Evolutionary conservation across 2,888 invertebrate genomes (phyloP).

Genomic region (Malacosoma neustria): DNA sequence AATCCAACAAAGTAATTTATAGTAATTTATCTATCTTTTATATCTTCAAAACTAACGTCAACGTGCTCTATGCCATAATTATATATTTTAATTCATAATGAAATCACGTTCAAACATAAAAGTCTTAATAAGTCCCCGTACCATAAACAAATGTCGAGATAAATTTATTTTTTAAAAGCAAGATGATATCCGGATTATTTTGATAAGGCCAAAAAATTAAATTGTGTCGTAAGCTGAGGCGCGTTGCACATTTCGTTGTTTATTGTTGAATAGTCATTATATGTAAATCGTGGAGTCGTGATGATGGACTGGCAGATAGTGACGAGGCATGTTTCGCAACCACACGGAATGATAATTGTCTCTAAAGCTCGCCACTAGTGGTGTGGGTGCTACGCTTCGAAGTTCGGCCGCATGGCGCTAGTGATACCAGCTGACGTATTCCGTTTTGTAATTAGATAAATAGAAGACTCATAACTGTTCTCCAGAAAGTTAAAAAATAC

Average conservation of each 20-base stretch:
- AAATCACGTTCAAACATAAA: not conserved
- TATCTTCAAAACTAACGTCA: too few species aligned
- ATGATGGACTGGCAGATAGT: conserved; percentile 66
- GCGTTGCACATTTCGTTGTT: conserved; percentile 54
- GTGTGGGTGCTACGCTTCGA: conserved; percentile 28
- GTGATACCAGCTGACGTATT: not conserved
- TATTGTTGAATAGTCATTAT: conserved; percentile 72
- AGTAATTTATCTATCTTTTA: too few species aligned
- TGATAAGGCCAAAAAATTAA: conserved; percentile 27
- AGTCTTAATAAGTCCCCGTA: not conserved
- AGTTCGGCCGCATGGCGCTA: conserved; percentile 1
- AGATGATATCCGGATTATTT: conserved; percentile 19
- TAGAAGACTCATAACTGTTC: too few species aligned
- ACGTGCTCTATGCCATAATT: too few species aligned
- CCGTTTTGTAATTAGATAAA: not conserved
- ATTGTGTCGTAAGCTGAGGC: conserved; percentile 40
- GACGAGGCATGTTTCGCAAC: conserved; percentile 70
- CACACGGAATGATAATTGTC: conserved; percentile 66
- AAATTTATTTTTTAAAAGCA: conserved; percentile 9
- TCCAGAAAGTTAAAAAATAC: too few species aligned
- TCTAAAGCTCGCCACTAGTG: conserved; percentile 24
- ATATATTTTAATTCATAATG: conserved; percentile 10
- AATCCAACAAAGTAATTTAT: too few species aligned
- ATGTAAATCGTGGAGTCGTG: conserved; percentile 72
- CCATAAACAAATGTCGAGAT: conserved; percentile 5